Evolutionary conservation across 2,113 vertebrate species (phyloP).

Genomic region (Mixornis gularis): DNA sequence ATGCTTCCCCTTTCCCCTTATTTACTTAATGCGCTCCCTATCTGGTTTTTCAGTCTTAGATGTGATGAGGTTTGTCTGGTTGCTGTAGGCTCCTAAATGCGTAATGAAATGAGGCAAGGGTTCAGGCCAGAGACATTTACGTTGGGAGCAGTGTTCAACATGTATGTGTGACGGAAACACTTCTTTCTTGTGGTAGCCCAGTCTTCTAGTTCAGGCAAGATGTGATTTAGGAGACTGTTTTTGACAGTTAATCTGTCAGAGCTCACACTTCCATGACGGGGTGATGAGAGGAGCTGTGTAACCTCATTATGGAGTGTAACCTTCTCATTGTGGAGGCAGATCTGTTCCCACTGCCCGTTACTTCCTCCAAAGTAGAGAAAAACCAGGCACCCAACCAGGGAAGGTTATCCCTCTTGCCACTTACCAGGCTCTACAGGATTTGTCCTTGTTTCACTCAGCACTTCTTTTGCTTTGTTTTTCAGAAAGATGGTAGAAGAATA

Average conservation of each 20-base stretch:
- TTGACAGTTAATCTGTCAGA: neutral
- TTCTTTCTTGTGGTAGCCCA: neutral
- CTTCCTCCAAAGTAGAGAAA: neutral
- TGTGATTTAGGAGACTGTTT: neutral
- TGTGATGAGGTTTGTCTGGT: neutral
- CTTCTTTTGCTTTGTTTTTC: neutral
- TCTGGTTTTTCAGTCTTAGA: neutral
- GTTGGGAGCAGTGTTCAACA: neutral
- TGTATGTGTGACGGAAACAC: rapidly evolving
- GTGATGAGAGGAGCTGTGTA: neutral
- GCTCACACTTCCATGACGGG: rapidly evolving
- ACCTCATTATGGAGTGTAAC: neutral
- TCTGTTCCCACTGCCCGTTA: neutral
- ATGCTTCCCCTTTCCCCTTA: neutral
- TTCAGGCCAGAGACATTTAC: neutral
- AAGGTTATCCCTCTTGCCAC: neutral
- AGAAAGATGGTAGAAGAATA: neutral
- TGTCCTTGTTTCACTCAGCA: rapidly evolving
- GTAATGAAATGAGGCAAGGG: neutral
- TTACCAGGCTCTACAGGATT: neutral
- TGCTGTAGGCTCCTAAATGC: neutral
- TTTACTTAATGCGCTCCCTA: neutral
- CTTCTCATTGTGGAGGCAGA: neutral
- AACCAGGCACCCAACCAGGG: neutral
- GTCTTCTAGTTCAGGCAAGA: neutral